phyloP scores from a whole-genome alignment of 2,113 vertebrate species.

The Pterophyllum scalare region DNA sequence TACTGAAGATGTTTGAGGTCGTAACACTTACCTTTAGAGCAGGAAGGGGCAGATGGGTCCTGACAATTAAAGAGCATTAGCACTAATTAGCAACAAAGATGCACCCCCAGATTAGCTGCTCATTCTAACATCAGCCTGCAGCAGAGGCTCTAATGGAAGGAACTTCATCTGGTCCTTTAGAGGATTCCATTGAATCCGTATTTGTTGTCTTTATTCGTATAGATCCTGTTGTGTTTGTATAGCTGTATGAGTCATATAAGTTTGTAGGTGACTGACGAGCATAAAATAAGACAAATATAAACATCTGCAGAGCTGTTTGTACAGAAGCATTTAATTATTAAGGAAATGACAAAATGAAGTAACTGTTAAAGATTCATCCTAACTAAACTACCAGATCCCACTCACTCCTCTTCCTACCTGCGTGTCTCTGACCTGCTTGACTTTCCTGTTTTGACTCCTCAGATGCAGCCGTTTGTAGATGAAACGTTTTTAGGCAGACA shows the following conservation, averaged over 20 bases:
- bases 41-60: conserved; percentile 7
- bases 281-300: not conserved
- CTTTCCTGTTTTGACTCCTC: not conserved
- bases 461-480: conserved; percentile 6
- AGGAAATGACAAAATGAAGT: rapidly evolving
- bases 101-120: not conserved
- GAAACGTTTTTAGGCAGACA: not conserved
- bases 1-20: not conserved
- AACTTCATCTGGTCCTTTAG: not conserved
- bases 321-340: too few species aligned
- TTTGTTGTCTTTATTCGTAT: not conserved
- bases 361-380: not conserved
- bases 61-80: conserved; percentile 19
- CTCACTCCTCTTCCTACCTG: not conserved
- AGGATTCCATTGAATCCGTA: not conserved
- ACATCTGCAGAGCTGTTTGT: not conserved
- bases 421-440: not conserved
- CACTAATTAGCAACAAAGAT: conserved; percentile 32
- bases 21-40: not conserved
- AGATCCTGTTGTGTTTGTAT: not conserved
- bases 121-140: not conserved
- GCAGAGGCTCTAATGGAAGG: not conserved
- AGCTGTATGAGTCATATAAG: not conserved
- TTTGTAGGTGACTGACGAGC: not conserved
- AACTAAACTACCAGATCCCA: not conserved